Evolutionary conservation across 2,888 invertebrate genomes (phyloP).

Genomic region (Tuta absoluta): DNA sequence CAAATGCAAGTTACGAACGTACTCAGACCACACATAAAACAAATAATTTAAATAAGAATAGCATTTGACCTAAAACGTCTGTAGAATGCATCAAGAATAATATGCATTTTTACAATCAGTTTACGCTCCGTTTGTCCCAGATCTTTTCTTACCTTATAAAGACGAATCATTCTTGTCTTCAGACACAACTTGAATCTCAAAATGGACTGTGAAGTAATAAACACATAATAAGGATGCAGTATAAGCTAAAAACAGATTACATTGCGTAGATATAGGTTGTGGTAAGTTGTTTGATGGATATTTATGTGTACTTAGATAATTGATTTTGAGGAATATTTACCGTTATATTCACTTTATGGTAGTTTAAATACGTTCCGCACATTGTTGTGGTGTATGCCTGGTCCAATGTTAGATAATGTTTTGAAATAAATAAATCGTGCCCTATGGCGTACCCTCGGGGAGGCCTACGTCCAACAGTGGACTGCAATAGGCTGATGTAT

Average conservation of each 20-base stretch:
- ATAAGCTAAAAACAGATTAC: conserved; percentile 27
- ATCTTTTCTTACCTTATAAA: conserved; percentile 50
- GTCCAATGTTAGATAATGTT: too few relatives aligned
- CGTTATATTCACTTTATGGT: background rate
- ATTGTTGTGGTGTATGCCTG: too few relatives aligned
- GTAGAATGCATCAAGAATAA: background rate
- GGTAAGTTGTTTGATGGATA: background rate
- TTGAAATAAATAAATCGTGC: too few relatives aligned
- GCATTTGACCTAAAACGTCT: conserved; percentile 5
- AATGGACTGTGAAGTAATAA: conserved; percentile 49
- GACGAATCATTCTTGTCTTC: conserved; percentile 43
- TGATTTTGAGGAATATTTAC: conserved; percentile 8
- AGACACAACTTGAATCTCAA: conserved; percentile 41
- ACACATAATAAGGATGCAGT: conserved; percentile 40
- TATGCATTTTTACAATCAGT: conserved; percentile 48
- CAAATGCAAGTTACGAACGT: background rate
- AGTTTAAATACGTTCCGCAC: too few relatives aligned
- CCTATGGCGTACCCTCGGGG: too few relatives aligned
- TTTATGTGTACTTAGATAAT: background rate
- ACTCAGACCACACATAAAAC: conserved; percentile 1
- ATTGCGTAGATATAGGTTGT: background rate
- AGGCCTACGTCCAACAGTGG: too few relatives aligned
- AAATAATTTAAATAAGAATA: background rate
- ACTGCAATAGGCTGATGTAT: too few relatives aligned
- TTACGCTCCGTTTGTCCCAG: conserved; percentile 45